Evolutionary conservation across 2,113 vertebrate species (phyloP).

Genomic region (Mixornis gularis): DNA sequence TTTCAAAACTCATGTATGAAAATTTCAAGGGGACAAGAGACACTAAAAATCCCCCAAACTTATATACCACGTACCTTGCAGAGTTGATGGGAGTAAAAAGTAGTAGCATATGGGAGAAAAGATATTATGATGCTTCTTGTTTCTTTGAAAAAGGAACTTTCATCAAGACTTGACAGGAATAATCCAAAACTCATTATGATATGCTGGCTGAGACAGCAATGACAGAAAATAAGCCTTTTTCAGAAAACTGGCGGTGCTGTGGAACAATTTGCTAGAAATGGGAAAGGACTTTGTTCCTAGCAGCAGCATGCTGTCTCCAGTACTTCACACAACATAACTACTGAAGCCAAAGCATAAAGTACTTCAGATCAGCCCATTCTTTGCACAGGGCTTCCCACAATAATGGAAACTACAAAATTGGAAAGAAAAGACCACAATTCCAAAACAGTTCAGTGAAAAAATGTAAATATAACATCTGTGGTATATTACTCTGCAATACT

Average conservation of each 20-base stretch:
- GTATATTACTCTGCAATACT: background rate
- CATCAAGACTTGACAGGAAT: background rate
- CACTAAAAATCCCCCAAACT: background rate
- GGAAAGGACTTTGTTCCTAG: background rate
- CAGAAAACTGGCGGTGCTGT: background rate
- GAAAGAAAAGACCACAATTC: background rate
- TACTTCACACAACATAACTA: background rate
- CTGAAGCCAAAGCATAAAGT: rapidly evolving
- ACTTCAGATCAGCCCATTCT: background rate
- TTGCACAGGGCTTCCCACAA: background rate
- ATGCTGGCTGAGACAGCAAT: background rate
- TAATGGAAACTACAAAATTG: background rate
- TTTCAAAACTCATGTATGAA: background rate
- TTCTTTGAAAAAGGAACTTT: background rate
- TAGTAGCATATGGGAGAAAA: background rate
- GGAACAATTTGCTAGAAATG: background rate
- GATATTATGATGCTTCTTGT: background rate
- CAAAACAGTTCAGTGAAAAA: background rate
- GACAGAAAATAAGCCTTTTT: background rate
- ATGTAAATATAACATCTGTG: background rate
- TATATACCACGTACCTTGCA: background rate
- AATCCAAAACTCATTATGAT: background rate
- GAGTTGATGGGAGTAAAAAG: background rate
- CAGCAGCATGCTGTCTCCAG: background rate
- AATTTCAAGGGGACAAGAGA: background rate